Evolutionary conservation across 2,797 vertebrate genomes (phyloP).

Genomic region (Leontopithecus rosalia): DNA sequence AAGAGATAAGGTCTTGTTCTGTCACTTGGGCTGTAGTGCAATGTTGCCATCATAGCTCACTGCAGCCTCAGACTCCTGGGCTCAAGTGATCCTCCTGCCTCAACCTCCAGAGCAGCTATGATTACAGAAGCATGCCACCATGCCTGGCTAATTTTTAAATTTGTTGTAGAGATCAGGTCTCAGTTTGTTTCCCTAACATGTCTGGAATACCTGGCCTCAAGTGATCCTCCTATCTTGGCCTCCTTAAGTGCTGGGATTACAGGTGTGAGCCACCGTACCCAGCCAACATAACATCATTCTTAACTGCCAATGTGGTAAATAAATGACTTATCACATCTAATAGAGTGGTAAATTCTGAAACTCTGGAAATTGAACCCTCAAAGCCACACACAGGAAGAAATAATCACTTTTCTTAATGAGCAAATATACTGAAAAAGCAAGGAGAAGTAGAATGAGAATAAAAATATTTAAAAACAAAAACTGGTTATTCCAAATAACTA

Average conservation of each 20-base stretch:
- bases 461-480: constrained; percentile 48
- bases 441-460: not conserved
- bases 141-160: not conserved
- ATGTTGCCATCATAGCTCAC: not conserved
- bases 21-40: not conserved
- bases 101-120: not conserved
- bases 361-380: constrained; percentile 12
- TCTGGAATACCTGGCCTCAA: not conserved
- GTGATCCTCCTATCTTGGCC: not conserved
- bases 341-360: not conserved
- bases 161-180: not conserved
- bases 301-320: not conserved
- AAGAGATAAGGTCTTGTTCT: not conserved
- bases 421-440: constrained; percentile 38
- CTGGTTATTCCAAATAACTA: not conserved
- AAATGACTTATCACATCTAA: not conserved
- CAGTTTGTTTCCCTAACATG: not conserved
- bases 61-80: not conserved
- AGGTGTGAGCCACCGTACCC: not conserved
- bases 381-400: constrained; percentile 18
- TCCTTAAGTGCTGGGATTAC: not conserved
- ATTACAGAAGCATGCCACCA: not conserved
- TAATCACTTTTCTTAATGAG: constrained; percentile 31
- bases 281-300: not conserved
- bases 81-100: not conserved